Percentiles rank a stretch among this genome's conserved stretches.
Conservation (phyloP, 2,113 vertebrate species). For the Acrocephalus arundinaceus region DNA sequence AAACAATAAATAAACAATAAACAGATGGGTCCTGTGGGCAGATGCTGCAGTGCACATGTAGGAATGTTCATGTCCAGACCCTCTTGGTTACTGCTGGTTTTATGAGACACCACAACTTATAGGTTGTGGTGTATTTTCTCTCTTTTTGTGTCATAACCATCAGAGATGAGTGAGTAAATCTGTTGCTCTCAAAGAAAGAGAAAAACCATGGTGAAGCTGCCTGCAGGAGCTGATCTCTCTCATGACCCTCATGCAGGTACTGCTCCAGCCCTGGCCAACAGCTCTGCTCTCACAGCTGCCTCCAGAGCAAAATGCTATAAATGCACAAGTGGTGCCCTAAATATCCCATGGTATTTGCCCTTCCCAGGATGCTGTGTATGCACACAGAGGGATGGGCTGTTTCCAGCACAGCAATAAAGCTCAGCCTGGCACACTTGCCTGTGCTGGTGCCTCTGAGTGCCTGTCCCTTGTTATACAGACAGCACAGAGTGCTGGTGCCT, state of each 20-base stretch:
- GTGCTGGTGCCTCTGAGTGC: neutral
- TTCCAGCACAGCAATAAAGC: neutral
- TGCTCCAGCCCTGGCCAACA: neutral
- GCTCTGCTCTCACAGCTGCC: slow-evolving; percentile 7
- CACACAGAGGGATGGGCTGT: neutral
- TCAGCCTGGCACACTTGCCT: neutral
- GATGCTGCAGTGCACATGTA: neutral
- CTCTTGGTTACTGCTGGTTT: neutral
- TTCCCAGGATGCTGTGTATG: neutral
- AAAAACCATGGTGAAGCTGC: neutral
- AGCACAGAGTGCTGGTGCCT: neutral
- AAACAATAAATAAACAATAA: neutral
- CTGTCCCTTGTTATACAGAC: neutral
- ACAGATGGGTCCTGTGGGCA: neutral
- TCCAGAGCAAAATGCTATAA: neutral
- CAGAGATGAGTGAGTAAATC: neutral
- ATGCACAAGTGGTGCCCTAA: neutral
- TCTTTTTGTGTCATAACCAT: neutral
- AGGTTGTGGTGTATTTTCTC: neutral
- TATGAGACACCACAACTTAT: neutral
- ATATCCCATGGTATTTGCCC: neutral
- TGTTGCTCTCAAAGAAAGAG: neutral
- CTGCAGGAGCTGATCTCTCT: neutral
- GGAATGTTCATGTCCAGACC: neutral
- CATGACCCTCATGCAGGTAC: neutral